phyloP scores from a whole-genome alignment of 2,888 invertebrate genomes.

The Leptura quadrifasciata region DNA sequence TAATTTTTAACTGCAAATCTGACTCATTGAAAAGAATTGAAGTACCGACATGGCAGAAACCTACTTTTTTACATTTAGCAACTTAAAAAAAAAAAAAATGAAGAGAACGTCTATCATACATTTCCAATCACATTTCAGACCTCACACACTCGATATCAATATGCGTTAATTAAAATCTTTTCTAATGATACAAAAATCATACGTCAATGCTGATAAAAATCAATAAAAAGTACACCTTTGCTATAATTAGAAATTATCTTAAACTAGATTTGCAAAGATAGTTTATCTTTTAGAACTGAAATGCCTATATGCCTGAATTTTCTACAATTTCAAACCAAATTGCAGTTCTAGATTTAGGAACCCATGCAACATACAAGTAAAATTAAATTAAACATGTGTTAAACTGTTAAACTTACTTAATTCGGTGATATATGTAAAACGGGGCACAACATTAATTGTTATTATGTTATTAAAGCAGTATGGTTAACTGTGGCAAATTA shows the following conservation, averaged over 20 bases:
- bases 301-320: neutral
- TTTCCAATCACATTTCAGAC: neutral
- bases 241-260: conserved; percentile 17
- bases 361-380: neutral
- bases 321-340: neutral
- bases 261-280: neutral
- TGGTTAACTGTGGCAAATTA: neutral
- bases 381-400: conserved; percentile 6
- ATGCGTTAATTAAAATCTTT: neutral
- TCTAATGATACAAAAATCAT: conserved; percentile 1
- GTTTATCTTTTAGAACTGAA: neutral
- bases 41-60: too few relatives aligned
- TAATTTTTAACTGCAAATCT: too few relatives aligned
- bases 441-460: neutral
- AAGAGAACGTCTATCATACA: neutral
- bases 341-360: neutral
- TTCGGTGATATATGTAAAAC: neutral
- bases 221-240: neutral
- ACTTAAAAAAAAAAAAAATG: too few relatives aligned
- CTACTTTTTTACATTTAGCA: too few relatives aligned
- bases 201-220: conserved; percentile 7
- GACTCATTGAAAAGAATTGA: too few relatives aligned
- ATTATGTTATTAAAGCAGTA: neutral
- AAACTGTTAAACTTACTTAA: conserved; percentile 13
- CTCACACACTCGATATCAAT: neutral